Conservation (phyloP, 1,140 invertebrate species). For the Asbolus verrucosus region DNA sequence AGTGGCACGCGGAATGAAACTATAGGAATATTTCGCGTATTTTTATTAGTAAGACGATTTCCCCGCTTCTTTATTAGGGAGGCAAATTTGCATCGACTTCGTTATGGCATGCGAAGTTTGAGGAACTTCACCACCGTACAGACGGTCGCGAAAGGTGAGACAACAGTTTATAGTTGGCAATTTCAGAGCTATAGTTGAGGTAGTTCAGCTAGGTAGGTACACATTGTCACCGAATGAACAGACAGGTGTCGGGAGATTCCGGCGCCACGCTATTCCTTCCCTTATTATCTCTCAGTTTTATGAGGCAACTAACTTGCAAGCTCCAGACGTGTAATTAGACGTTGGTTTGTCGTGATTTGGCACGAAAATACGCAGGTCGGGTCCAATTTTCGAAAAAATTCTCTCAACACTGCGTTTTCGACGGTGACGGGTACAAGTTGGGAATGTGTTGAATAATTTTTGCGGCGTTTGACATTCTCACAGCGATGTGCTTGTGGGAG, state of each 20-base stretch:
- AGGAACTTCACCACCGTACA: constrained; percentile 27
- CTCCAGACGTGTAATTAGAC: constrained; percentile 59
- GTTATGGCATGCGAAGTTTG: constrained; percentile 43
- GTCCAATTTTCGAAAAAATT: constrained; percentile 7
- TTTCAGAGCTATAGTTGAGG: constrained; percentile 17
- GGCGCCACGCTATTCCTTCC: constrained; percentile 37
- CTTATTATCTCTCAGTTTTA: constrained; percentile 56
- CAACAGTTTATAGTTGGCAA: constrained; percentile 42
- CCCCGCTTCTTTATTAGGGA: constrained; percentile 53
- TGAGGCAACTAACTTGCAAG: constrained; percentile 50
- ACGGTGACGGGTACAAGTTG: not conserved
- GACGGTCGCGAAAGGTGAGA: constrained; percentile 28
- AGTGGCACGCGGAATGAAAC: constrained; percentile 55
- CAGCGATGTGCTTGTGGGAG: constrained; percentile 18
- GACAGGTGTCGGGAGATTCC: constrained; percentile 61
- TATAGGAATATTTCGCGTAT: constrained; percentile 53
- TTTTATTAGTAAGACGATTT: constrained; percentile 56
- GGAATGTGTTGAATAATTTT: not conserved
- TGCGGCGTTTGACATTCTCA: constrained; percentile 12
- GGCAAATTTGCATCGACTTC: constrained; percentile 52
- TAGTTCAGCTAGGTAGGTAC: constrained; percentile 45
- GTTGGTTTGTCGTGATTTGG: constrained; percentile 52
- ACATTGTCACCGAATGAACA: constrained; percentile 64
- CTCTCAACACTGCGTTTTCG: no score
- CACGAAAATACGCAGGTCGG: no score